These are phyloP conservation scores for Solea solea DNA, from an alignment of 2,113 vertebrate species.

Conservation along the genomic window DNA sequence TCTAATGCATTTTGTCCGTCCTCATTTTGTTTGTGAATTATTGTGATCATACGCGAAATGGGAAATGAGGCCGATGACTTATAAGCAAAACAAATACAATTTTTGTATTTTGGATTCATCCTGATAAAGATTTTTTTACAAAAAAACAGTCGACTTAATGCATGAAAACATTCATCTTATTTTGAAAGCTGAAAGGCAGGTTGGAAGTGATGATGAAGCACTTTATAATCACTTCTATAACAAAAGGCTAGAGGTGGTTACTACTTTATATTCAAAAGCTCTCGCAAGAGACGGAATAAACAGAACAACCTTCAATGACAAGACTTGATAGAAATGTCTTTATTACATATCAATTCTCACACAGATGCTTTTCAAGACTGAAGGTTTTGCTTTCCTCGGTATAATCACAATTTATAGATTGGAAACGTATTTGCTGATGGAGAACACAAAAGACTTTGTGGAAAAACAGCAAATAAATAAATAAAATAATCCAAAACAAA, in stretches of 20 bases:
- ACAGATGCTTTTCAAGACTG: neutral
- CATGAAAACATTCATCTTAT: neutral
- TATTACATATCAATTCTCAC: neutral
- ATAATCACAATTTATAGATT: neutral
- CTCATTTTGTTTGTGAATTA: neutral
- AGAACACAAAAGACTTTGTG: neutral
- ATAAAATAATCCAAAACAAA: constrained; percentile 27
- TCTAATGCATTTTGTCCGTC: neutral
- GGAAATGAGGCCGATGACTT: no score
- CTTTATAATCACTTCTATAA: no score
- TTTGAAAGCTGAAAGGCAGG: neutral
- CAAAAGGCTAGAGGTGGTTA: no score
- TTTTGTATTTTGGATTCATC: no score
- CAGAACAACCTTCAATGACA: neutral
- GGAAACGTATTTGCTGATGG: neutral
- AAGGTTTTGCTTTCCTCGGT: neutral
- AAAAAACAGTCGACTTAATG: no score
- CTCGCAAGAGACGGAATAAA: no score
- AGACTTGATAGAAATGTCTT: neutral
- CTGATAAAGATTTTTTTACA: no score
- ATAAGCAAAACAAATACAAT: no score
- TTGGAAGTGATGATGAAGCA: neutral
- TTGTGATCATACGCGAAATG: no score
- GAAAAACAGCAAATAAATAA: neutral
- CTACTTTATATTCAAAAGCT: neutral